Evolutionary conservation across 2,113 vertebrate genomes (phyloP).

Genomic region (Tiliqua scincoides): DNA sequence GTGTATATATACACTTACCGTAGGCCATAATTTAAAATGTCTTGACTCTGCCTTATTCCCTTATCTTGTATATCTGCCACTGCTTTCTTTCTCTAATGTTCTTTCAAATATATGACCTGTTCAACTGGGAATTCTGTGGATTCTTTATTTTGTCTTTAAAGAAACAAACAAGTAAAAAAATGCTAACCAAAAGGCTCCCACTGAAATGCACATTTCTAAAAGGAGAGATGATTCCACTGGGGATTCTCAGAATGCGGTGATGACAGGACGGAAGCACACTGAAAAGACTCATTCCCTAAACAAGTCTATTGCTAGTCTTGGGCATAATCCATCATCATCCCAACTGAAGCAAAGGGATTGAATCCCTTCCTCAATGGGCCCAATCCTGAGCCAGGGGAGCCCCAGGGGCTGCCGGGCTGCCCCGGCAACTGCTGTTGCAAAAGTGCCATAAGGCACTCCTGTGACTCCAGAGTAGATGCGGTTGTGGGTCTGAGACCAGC

Average conservation of each 20-base stretch:
- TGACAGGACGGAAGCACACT: not conserved
- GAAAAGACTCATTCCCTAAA: not conserved
- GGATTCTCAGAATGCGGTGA: not conserved
- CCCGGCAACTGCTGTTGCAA: too few relatives aligned
- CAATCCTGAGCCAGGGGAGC: too few relatives aligned
- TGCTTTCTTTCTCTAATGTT: conserved; percentile 25
- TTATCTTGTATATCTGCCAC: conserved; percentile 32
- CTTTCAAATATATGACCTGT: conserved; percentile 26
- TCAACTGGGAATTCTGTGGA: conserved; percentile 12
- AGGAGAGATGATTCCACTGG: not conserved
- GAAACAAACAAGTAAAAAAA: not conserved
- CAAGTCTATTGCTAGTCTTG: not conserved
- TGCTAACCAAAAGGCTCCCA: conserved; percentile 12
- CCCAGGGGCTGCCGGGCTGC: too few relatives aligned
- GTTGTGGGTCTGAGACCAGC: too few relatives aligned
- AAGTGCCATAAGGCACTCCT: too few relatives aligned
- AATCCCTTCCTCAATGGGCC: too few relatives aligned
- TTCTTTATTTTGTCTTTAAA: not conserved
- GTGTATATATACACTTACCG: conserved; percentile 12
- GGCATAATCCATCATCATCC: not conserved
- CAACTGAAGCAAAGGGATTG: too few relatives aligned
- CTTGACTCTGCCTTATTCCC: conserved; percentile 42
- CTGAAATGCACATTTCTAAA: conserved; percentile 7
- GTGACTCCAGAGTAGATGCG: too few relatives aligned
- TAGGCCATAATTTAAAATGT: conserved; percentile 19